Base-by-base conservation (phyloP, 2,888 invertebrate species). In the Dasypogon diadema region DNA sequence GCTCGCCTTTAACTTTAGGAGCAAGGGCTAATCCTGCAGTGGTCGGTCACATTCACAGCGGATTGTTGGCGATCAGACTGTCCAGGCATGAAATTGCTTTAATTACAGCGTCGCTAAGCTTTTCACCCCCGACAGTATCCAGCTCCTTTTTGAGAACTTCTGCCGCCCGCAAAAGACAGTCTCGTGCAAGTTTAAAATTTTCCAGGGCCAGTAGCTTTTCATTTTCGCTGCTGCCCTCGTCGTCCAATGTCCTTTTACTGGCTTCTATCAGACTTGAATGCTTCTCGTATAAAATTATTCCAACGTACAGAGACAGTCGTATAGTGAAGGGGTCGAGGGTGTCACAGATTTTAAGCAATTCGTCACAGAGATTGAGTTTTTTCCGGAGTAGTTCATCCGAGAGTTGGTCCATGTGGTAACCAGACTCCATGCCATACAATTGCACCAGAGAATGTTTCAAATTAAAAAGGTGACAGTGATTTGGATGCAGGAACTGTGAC, bases 381-480 rank as follows among this genome's bases (percentile, higher is more conserved):
- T 88, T 90, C 8, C 89, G 87, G 70, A 92, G 83, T 70, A 90
- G 87, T 63, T 91, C 90, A 70, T 89, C 88, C 2, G 89, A 88
- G 46, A 91, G 87, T 63, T 89, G 85, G 58, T 85, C 82, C 24
- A 88, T 84, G 72, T 87, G 84, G 79, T 90, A 90, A 22, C 90
- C 91, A 51, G 88, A 86, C 78, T 92, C 91, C 78, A 92, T 89
- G 5, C 94, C 93, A 82, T 92, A 93, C 65, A 95, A 83, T 82
- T 96, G 96, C 70, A 95, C 88, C 30, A 96, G 85, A 0, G 94
- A 92, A 85, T 96, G 96, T 80, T 93, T 93, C 6, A 95, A 89
- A 0, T 93, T 90, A 81, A 93, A 94, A 79, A 93, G 88, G 80
- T 94, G 93, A 83, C 94, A 96, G 85, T 96, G 96, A 82, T 94